These are phyloP conservation scores for Plagiodera versicolora DNA, from an alignment of 2,888 invertebrate species.

Conservation along the genomic window DNA sequence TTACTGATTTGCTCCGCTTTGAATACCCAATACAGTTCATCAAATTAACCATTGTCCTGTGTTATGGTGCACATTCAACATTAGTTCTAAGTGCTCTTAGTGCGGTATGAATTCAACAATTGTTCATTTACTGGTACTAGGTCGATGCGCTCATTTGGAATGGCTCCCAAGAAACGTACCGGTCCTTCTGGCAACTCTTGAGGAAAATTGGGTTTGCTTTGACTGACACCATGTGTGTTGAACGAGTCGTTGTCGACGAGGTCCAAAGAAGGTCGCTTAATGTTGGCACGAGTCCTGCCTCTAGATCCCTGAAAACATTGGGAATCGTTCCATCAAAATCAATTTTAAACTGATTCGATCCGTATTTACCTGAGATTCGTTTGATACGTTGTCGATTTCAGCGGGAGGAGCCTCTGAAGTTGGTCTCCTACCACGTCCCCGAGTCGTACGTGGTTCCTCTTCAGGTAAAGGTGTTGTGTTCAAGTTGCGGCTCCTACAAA, in stretches of 20 bases:
- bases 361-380: slow-evolving; percentile 50
- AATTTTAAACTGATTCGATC: neutral
- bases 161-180: slow-evolving; percentile 61
- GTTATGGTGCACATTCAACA: slow-evolving; percentile 6
- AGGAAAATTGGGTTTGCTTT: slow-evolving; percentile 61
- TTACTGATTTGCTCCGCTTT: neutral
- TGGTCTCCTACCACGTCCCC: slow-evolving; percentile 56
- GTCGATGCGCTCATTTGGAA: slow-evolving; percentile 59
- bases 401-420: slow-evolving; percentile 39
- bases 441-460: slow-evolving; percentile 46
- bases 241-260: slow-evolving; percentile 82
- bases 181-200: slow-evolving; percentile 60
- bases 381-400: slow-evolving; percentile 49
- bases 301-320: slow-evolving; percentile 41
- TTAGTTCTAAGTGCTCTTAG: slow-evolving; percentile 9
- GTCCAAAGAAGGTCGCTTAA: slow-evolving; percentile 76
- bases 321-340: neutral
- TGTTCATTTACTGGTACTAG: slow-evolving; percentile 36
- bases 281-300: slow-evolving; percentile 62
- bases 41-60: neutral
- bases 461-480: slow-evolving; percentile 58
- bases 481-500: slow-evolving; percentile 60
- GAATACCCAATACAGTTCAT: too few relatives aligned
- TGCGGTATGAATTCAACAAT: slow-evolving; percentile 16
- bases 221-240: slow-evolving; percentile 65